Percentiles rank a stretch among this genome's conserved stretches.
Evolutionary conservation across 2,888 invertebrate genomes (phyloP).

Genomic region (Pammene aurita): DNA sequence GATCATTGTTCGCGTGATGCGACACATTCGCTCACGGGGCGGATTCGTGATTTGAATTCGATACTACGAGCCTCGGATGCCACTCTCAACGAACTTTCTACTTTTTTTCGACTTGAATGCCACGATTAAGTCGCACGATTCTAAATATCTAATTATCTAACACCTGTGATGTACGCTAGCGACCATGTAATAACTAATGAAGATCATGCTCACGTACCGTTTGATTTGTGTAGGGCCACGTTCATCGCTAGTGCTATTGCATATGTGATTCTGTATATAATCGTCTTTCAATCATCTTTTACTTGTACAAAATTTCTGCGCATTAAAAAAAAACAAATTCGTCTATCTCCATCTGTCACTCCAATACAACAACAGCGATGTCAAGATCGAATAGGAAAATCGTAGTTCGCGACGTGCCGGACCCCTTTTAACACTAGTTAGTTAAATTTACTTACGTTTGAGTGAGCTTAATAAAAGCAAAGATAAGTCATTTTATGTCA

Average conservation of each 20-base stretch:
- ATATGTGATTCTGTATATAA: background rate
- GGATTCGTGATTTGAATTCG: constrained; percentile 58
- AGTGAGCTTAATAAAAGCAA: too few species aligned
- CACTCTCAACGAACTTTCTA: constrained; percentile 67
- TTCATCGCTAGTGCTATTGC: background rate
- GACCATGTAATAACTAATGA: constrained; percentile 5
- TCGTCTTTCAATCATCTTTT: too few species aligned
- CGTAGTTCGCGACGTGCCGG: too few species aligned
- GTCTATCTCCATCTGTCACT: too few species aligned
- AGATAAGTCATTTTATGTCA: too few species aligned
- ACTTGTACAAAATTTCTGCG: too few species aligned
- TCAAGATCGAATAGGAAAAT: too few species aligned
- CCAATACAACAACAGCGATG: too few species aligned
- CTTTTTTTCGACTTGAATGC: constrained; percentile 52
- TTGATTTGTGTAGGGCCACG: constrained; percentile 5
- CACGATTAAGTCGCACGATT: constrained; percentile 42
- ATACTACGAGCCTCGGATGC: constrained; percentile 56
- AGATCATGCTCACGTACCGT: constrained; percentile 13
- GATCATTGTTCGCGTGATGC: constrained; percentile 57
- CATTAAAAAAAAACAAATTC: too few species aligned
- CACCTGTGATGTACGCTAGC: constrained; percentile 13
- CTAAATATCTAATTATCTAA: constrained; percentile 18
- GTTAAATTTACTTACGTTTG: too few species aligned
- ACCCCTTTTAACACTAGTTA: too few species aligned
- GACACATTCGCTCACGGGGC: constrained; percentile 53